Evolutionary conservation across 1,140 invertebrate genomes (phyloP), one percentile per base, ranked within the genome.

Genomic region (Scaptodrosophila lebanonensis): DNA sequence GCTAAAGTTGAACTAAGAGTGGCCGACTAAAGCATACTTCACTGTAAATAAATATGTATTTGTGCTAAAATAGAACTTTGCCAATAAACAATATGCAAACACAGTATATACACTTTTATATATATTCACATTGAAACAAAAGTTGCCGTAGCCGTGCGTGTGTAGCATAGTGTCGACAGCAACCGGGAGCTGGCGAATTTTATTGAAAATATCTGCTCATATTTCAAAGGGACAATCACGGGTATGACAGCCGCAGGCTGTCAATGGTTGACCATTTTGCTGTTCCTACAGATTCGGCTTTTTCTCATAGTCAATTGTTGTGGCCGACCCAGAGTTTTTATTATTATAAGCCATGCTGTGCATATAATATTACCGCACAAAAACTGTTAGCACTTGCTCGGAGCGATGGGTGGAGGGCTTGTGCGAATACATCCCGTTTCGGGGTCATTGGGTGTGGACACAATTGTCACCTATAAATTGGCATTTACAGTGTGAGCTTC

Each of bases 141-240:
- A 47, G 29, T 53, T 48, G 20, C 20, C 20, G 40, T 22, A 29
- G 63, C 45, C 63, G 53, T 67, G 72, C 58, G 72, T 77, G 63
- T 76, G 44, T 70, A 63, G 66, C 66, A 71, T 71, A 71, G 72
- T 67, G 72, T 69, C 68, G 66, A 70, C 66, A 66, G n/a, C n/a
- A n/a, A 47, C 57, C 51, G 71, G 22, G 65, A 58, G 40, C 56
- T 47, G 56, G 6, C 6, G 2, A 79, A 67, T 73, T 75, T 77
- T 77, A 77, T 77, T 77, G 73, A 77, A 77, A 77, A 73, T 69
- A 73, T 75, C 68, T 82, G 61, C 73, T 77, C 73, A 73, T 77
- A 77, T 77, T 77, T 77, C 73, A 77, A 77, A 77, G 73, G 73
- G 75, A 77, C 73, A 77, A 77, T 77, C 73, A 77, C 75, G 73